Percentiles rank a stretch among this genome's conserved stretches.
Conservation (phyloP, 2,797 vertebrate genomes). For the Xiphophorus birchmanni region DNA sequence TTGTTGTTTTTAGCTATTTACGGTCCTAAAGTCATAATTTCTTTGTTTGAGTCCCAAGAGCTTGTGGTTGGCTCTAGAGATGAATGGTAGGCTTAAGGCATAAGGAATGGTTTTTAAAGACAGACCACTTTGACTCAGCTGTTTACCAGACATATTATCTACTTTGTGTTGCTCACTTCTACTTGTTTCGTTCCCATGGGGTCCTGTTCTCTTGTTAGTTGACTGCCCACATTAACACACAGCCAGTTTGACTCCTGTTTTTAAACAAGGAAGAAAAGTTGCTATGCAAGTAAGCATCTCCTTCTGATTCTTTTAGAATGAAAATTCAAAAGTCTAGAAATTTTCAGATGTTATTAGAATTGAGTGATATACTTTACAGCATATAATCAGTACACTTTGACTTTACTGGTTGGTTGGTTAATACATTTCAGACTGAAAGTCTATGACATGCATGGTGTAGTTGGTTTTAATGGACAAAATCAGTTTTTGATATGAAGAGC, state of each 20-base stretch:
- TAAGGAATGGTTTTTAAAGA: constrained; percentile 59
- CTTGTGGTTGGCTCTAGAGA: constrained; percentile 44
- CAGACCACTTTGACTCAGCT: constrained; percentile 32
- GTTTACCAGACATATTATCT: constrained; percentile 56
- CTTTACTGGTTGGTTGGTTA: neutral
- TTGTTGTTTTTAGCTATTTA: constrained; percentile 20
- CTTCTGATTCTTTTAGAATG: constrained; percentile 10
- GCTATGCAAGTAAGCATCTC: constrained; percentile 15
- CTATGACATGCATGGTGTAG: neutral
- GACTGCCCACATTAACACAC: constrained; percentile 23
- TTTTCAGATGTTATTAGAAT: constrained; percentile 4
- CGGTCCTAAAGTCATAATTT: constrained; percentile 49
- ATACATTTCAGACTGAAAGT: neutral
- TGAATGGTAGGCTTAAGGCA: constrained; percentile 65
- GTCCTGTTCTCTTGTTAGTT: constrained; percentile 29
- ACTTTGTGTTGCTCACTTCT: constrained; percentile 38
- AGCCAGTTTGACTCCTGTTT: constrained; percentile 10
- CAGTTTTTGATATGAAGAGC: constrained; percentile 3
- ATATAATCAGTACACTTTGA: constrained; percentile 8
- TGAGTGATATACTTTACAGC: constrained; percentile 9
- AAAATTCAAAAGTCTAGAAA: constrained; percentile 12
- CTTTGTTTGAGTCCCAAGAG: constrained; percentile 42
- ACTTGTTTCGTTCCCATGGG: constrained; percentile 57
- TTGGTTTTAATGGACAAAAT: neutral
- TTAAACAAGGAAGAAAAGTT: constrained; percentile 5